Percentiles rank a stretch among this genome's conserved stretches.
Evolutionary conservation across 2,888 invertebrate species (phyloP).

Genomic region (Steinernema hermaphroditum): DNA sequence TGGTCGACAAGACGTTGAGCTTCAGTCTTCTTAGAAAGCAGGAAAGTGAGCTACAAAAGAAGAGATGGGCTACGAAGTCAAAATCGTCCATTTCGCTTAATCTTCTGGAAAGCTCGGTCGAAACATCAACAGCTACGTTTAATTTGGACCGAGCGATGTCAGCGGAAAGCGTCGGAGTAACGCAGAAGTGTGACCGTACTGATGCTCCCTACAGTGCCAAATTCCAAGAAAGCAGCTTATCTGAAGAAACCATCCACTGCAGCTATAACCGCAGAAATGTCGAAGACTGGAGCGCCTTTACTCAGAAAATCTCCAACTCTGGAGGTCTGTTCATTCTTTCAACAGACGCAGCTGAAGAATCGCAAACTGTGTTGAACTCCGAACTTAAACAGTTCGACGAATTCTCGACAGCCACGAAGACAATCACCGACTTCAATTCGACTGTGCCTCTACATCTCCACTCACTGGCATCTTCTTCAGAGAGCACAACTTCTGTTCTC

Average conservation of each 20-base stretch:
- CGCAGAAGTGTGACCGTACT: background rate
- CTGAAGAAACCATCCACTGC: slow-evolving; percentile 19
- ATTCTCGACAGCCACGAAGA: slow-evolving; percentile 38
- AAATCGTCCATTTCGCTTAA: background rate
- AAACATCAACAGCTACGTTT: background rate
- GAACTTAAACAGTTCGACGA: slow-evolving; percentile 42
- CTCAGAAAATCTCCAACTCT: slow-evolving; percentile 36
- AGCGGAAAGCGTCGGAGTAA: background rate
- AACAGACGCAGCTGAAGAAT: slow-evolving; percentile 58
- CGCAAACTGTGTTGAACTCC: slow-evolving; percentile 42
- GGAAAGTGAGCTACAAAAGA: background rate
- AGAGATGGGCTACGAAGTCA: background rate
- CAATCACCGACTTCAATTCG: slow-evolving; percentile 45
- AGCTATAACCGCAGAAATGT: background rate
- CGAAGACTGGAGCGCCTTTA: background rate
- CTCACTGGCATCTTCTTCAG: background rate
- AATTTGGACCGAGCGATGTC: background rate
- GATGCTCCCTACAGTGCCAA: background rate
- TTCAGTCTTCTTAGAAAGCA: background rate
- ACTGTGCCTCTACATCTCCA: slow-evolving; percentile 33
- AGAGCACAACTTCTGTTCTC: background rate
- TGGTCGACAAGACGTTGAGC: slow-evolving; percentile 34
- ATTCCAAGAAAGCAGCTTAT: background rate
- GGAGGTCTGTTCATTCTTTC: slow-evolving; percentile 41
- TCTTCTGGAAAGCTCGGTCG: background rate